phyloP scores from a whole-genome alignment of 2,888 invertebrate species.

The Polymixis lichenea region DNA sequence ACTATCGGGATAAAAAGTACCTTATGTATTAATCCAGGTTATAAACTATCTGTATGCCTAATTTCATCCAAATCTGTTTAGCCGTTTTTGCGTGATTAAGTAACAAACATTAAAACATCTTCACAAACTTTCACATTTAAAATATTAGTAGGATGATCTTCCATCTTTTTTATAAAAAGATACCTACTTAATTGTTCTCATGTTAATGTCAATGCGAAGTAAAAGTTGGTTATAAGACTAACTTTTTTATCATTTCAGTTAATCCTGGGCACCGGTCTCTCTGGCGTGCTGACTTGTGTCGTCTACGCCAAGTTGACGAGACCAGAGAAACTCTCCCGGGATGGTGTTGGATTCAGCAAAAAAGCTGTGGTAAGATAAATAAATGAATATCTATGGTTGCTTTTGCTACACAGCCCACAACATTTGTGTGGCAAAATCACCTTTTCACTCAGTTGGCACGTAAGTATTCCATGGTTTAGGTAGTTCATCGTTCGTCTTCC shows the following conservation, averaged over 20 bases:
- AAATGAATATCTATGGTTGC: neutral
- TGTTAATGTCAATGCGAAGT: neutral
- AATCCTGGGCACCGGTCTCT: slow-evolving; percentile 86
- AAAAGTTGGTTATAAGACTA: neutral
- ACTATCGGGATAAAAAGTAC: too few relatives aligned
- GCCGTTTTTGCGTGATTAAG: too few relatives aligned
- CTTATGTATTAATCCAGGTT: too few relatives aligned
- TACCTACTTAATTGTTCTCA: neutral
- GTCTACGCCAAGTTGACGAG: slow-evolving; percentile 95
- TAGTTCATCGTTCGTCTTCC: neutral
- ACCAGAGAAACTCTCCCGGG: slow-evolving; percentile 93
- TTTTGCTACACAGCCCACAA: neutral
- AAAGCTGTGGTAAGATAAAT: slow-evolving; percentile 90
- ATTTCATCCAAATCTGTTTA: too few relatives aligned
- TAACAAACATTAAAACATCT: too few relatives aligned
- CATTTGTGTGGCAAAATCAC: neutral
- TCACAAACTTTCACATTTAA: too few relatives aligned
- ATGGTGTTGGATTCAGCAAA: slow-evolving; percentile 96
- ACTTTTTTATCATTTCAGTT: slow-evolving; percentile 73
- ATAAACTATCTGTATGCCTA: too few relatives aligned
- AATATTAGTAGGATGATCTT: too few relatives aligned
- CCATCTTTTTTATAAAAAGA: neutral
- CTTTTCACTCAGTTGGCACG: neutral
- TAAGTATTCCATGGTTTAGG: neutral
- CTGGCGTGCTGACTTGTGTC: slow-evolving; percentile 91